A percentile compares a stretch with the other conserved stretches of the same genome.
phyloP scores from a whole-genome alignment of 1,140 invertebrate species.

The Coenobita brevimanus region DNA sequence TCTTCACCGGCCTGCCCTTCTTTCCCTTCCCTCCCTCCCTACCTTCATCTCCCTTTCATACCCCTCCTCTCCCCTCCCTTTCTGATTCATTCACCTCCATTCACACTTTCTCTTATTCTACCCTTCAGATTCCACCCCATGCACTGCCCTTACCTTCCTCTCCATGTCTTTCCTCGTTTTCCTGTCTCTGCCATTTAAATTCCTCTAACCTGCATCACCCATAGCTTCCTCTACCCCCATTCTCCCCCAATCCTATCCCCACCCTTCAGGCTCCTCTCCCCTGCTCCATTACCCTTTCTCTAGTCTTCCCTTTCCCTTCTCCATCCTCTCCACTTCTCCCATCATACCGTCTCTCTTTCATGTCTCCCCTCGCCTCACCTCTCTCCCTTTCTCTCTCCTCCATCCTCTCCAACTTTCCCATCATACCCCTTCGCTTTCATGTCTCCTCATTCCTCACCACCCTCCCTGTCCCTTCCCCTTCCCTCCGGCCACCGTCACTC shows the following conservation, averaged over 20 bases:
- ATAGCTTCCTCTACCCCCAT: not conserved
- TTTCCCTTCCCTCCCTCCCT: not conserved
- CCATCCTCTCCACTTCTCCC: too few species aligned
- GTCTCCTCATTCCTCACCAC: not conserved
- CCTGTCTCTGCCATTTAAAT: too few species aligned
- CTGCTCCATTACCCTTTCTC: too few species aligned
- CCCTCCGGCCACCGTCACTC: slow-evolving; percentile 32
- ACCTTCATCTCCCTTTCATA: not conserved
- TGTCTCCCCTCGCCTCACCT: not conserved
- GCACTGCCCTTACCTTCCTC: not conserved
- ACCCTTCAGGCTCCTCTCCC: not conserved
- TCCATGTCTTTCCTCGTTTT: too few species aligned
- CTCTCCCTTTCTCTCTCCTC: not conserved
- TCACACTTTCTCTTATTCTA: not conserved
- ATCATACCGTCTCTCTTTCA: not conserved
- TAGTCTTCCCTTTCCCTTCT: too few species aligned
- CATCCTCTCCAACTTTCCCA: not conserved
- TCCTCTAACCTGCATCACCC: not conserved
- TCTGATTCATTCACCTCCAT: too few species aligned
- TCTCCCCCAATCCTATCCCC: not conserved
- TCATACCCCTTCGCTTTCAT: not conserved
- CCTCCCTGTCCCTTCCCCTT: not conserved
- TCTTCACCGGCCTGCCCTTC: not conserved
- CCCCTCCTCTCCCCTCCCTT: not conserved
- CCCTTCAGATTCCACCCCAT: not conserved